Conservation (phyloP, 2,797 vertebrate genomes). For the Chaetodon trifasciatus region DNA sequence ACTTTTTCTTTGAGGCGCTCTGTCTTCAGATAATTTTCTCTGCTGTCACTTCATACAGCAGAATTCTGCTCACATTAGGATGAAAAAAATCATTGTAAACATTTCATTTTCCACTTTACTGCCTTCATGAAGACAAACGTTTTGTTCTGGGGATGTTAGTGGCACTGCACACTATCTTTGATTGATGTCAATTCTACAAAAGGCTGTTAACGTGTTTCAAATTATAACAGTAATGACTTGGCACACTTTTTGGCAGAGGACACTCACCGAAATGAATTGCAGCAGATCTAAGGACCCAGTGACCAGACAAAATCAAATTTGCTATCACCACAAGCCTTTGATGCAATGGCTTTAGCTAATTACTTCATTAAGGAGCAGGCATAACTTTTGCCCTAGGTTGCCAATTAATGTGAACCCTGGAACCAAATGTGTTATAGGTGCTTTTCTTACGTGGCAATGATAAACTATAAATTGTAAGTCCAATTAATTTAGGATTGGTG, state of each 20-base stretch:
- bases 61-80: conserved; percentile 11
- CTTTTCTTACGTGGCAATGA: conserved; percentile 71
- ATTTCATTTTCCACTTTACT: conserved; percentile 53
- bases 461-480: conserved; percentile 76
- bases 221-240: conserved; percentile 57
- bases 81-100: conserved; percentile 30
- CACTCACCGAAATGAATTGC: conserved; percentile 45
- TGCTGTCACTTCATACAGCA: conserved; percentile 21
- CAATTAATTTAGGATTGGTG: conserved; percentile 76
- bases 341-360: conserved; percentile 79
- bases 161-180: conserved; percentile 28
- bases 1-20: conserved; percentile 33
- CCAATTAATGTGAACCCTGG: conserved; percentile 72
- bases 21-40: conserved; percentile 30
- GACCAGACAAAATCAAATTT: conserved; percentile 75
- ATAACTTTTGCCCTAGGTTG: conserved; percentile 76
- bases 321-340: conserved; percentile 63
- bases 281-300: conserved; percentile 42
- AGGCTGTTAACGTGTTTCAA: conserved; percentile 38
- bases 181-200: conserved; percentile 40
- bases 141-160: conserved; percentile 25
- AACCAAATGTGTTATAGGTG: conserved; percentile 70
- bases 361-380: conserved; percentile 77
- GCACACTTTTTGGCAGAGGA: conserved; percentile 48
- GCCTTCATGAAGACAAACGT: conserved; percentile 41